Evolutionary conservation across 2,888 invertebrate genomes (phyloP), one percentile per base, ranked within the genome.

Genomic region (Melitaea athalia): DNA sequence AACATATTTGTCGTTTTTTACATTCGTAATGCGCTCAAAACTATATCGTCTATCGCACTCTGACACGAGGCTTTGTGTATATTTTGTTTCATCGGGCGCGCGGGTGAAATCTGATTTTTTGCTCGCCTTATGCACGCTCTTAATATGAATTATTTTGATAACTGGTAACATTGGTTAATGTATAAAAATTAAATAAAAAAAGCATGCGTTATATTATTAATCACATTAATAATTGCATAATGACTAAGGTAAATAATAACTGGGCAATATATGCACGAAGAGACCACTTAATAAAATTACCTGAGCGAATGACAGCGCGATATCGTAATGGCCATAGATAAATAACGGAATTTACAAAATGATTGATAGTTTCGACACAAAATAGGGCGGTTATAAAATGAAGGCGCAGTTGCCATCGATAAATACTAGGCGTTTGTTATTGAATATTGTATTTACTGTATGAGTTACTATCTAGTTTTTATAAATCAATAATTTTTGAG

Each of bases 221-320:
- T 38, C 8, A 38, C 38, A 38, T 42, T 61, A 53, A 47, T 61
- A 53, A 61, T 61, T 67, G 67, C 62, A 59, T 45, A 69, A 72
- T 72, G 64, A 68, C 69, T 74, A 68, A 71, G 64, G 65, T 71
- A 73, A 69, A 71, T 72, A 72, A 72, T 69, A 72, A 57, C 71
- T 65, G 38, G 60, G 38, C 70, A 47, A 85, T 84, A 81, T 78
- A 76, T 69, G 72, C 73, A 77, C 81, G 80, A 86, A 82, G 81
- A 84, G 82, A 79, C 79, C 83, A 86, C 87, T 89, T 86, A 87
- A 85, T 85, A 86, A 88, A 87, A 89, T 88, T 88, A 88, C 86
- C 86, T 83, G 84, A 85, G 79, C 75, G 78, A 86, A 87, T 89
- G 89, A 89, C 86, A 85, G 74, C 79, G 87, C 88, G 75, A 76